Evolutionary conservation across 2,113 vertebrate species (phyloP).

Genomic region (Bucco capensis): DNA sequence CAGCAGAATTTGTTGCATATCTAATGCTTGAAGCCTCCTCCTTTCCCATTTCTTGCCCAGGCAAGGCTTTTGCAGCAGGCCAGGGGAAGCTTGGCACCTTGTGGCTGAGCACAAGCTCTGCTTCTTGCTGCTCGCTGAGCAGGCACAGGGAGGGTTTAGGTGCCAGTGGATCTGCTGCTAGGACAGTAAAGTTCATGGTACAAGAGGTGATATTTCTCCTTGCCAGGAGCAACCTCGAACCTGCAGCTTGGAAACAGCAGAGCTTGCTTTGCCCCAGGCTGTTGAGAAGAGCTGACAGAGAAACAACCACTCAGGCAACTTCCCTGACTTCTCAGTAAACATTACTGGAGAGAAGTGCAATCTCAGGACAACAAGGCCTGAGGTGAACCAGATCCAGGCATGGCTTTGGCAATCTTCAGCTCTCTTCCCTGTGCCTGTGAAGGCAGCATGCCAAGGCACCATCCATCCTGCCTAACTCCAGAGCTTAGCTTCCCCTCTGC

Average conservation of each 20-base stretch:
- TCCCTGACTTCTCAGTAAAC: not conserved
- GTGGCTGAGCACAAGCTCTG: not conserved
- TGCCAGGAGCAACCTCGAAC: not conserved
- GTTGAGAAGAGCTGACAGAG: not conserved
- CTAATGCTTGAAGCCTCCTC: conserved; percentile 29
- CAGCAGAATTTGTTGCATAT: conserved; percentile 56
- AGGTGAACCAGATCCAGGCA: not conserved
- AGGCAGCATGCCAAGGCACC: not conserved
- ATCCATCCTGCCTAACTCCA: not conserved
- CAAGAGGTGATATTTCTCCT: not conserved
- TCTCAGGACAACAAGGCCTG: not conserved
- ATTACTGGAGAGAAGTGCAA: not conserved
- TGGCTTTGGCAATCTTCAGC: not conserved
- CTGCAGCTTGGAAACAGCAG: not conserved
- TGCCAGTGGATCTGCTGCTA: not conserved
- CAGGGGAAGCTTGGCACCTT: not conserved
- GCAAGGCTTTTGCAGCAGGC: not conserved
- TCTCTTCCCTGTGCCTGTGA: not conserved
- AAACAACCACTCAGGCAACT: not conserved
- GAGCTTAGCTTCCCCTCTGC: not conserved
- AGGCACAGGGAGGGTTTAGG: not conserved
- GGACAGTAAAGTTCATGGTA: not conserved
- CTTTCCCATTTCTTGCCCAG: not conserved
- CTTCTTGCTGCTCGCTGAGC: not conserved
- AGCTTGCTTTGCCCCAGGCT: not conserved